Percentiles rank a stretch among this genome's conserved stretches.
These are phyloP conservation scores for Choristoneura fumiferana DNA, from an alignment of 1,140 invertebrate genomes.

Conservation along the genomic window DNA sequence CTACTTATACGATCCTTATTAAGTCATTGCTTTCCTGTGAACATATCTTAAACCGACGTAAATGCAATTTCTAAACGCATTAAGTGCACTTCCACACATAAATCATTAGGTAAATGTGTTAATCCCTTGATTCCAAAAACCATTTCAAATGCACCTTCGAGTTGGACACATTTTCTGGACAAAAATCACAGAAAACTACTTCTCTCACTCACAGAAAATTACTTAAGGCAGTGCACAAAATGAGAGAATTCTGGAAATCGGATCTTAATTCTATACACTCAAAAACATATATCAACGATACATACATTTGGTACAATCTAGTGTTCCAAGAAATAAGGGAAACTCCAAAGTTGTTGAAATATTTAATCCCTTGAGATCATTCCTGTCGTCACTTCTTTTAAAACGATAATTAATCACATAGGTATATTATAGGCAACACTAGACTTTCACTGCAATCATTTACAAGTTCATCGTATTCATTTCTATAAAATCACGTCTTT, in stretches of 20 bases:
- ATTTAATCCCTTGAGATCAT: slow-evolving; percentile 65
- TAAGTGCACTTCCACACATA: slow-evolving; percentile 63
- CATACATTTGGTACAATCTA: slow-evolving; percentile 25
- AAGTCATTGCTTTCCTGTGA: slow-evolving; percentile 64
- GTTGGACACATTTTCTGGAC: slow-evolving; percentile 31
- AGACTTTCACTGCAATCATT: slow-evolving; percentile 37
- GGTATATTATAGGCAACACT: slow-evolving; percentile 55
- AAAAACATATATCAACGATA: slow-evolving; percentile 25
- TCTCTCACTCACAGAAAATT: slow-evolving; percentile 36
- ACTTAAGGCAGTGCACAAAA: slow-evolving; percentile 53
- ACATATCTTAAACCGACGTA: slow-evolving; percentile 49
- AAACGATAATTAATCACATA: slow-evolving; percentile 55
- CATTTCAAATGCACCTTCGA: slow-evolving; percentile 23
- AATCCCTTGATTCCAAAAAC: not conserved
- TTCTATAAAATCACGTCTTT: slow-evolving; percentile 17
- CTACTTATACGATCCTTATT: slow-evolving; percentile 62
- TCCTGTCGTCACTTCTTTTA: slow-evolving; percentile 39
- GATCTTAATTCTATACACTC: slow-evolving; percentile 35
- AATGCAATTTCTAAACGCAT: slow-evolving; percentile 54
- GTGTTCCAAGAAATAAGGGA: slow-evolving; percentile 9
- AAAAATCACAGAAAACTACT: slow-evolving; percentile 36
- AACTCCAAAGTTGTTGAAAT: slow-evolving; percentile 42
- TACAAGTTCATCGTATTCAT: slow-evolving; percentile 24
- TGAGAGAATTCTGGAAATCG: slow-evolving; percentile 33
- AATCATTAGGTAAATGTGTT: slow-evolving; percentile 15